These are phyloP conservation scores for Ypsolopha scabrella DNA, from an alignment of 2,888 invertebrate genomes.

Conservation along the genomic window DNA sequence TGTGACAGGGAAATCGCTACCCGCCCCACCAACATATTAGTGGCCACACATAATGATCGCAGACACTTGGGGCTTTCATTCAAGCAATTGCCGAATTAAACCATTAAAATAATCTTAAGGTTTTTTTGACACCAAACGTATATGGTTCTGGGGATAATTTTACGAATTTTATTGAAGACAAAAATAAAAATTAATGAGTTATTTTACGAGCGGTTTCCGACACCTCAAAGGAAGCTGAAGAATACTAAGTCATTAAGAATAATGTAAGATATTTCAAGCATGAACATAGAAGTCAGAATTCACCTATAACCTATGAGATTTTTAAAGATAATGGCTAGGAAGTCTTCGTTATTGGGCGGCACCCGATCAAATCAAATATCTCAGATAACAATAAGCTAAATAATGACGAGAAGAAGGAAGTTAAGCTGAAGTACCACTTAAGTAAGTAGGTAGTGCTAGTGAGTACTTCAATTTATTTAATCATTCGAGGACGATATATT, in stretches of 20 bases:
- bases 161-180: not conserved
- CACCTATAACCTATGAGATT: too few relatives aligned
- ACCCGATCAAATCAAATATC: too few relatives aligned
- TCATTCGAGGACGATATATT: too few relatives aligned
- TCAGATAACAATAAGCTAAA: too few relatives aligned
- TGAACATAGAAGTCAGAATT: too few relatives aligned
- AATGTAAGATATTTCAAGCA: not conserved
- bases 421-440: too few relatives aligned
- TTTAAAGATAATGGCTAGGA: too few relatives aligned
- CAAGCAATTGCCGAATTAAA: conserved; percentile 15
- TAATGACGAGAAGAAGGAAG: too few relatives aligned
- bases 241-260: not conserved
- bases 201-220: not conserved
- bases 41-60: conserved; percentile 11
- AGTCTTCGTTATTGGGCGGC: too few relatives aligned
- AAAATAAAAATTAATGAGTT: not conserved
- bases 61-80: conserved; percentile 21
- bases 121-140: not conserved
- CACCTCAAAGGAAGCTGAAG: not conserved
- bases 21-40: not conserved
- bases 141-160: conserved; percentile 2
- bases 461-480: too few relatives aligned
- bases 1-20: not conserved
- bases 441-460: too few relatives aligned
- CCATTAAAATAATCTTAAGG: conserved; percentile 8